Percentiles rank a stretch among this genome's conserved stretches.
These are phyloP conservation scores for Periphyllus acericola DNA, from an alignment of 2,888 invertebrate genomes.

Conservation along the genomic window DNA sequence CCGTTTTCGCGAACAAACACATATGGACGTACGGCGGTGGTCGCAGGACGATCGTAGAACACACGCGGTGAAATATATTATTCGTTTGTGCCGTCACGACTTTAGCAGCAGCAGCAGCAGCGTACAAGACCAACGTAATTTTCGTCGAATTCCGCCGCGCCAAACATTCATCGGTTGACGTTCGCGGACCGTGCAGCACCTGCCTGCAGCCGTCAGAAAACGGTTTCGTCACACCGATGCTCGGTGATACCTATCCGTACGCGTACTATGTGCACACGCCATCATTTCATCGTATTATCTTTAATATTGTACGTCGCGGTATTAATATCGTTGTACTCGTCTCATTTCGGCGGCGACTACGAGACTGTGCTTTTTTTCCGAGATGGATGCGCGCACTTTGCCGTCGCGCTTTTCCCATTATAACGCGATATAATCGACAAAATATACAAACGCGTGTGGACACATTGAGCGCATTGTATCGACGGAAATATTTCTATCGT, in stretches of 20 bases:
- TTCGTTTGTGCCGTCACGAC: not conserved
- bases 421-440: not conserved
- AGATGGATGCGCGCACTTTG: not conserved
- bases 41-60: not conserved
- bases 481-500: not conserved
- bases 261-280: no score
- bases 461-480: not conserved
- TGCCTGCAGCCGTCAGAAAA: not conserved
- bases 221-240: constrained; percentile 47
- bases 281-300: no score
- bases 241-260: not conserved
- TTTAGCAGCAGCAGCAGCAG: not conserved
- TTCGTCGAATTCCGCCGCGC: constrained; percentile 30
- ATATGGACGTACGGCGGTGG: not conserved
- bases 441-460: not conserved
- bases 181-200: not conserved
- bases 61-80: not conserved
- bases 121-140: not conserved
- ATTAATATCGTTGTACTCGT: no score
- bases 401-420: not conserved
- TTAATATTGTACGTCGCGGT: no score
- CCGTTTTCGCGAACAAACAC: not conserved
- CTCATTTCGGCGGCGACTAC: not conserved
- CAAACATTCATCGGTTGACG: not conserved
- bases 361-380: not conserved